phyloP scores from a whole-genome alignment of 2,888 invertebrate genomes.

The Stenchaetothrips biformis region DNA sequence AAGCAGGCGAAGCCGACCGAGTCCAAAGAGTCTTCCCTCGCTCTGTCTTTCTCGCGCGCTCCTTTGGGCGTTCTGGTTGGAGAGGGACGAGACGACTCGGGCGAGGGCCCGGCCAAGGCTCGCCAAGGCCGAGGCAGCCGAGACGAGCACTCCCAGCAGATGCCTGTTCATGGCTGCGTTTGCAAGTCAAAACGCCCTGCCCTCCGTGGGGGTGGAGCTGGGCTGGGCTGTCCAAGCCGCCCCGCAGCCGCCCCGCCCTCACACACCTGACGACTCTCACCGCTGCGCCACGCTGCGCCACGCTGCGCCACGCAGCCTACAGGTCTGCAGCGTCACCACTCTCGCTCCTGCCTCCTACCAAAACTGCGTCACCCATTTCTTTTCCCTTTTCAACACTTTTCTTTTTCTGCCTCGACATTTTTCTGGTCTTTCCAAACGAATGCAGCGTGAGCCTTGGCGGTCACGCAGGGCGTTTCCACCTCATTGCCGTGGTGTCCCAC shows the following conservation, averaged over 20 bases:
- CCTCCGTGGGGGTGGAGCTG: background rate
- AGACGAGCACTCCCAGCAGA: background rate
- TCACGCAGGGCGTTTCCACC: too few relatives aligned
- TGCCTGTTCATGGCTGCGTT: conserved; percentile 14
- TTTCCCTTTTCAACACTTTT: too few relatives aligned
- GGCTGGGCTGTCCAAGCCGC: background rate
- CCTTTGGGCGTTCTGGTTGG: too few relatives aligned
- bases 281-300: background rate
- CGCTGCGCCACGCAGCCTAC: background rate
- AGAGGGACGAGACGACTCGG: too few relatives aligned
- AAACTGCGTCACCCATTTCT: too few relatives aligned
- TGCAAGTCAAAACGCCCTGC: conserved; percentile 5
- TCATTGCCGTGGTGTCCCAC: too few relatives aligned
- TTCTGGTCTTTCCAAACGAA: too few relatives aligned
- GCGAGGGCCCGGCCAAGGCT: too few relatives aligned
- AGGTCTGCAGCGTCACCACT: background rate
- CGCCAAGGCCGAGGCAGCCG: background rate
- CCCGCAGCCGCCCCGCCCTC: background rate
- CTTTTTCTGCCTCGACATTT: too few relatives aligned
- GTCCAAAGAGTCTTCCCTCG: too few relatives aligned
- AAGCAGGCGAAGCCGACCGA: background rate
- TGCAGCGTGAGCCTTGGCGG: too few relatives aligned
- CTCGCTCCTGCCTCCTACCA: background rate
- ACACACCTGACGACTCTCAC: background rate
- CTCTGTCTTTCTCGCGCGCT: too few relatives aligned